phyloP scores from a whole-genome alignment of 2,797 vertebrate species.

The Coilia nasus region DNA sequence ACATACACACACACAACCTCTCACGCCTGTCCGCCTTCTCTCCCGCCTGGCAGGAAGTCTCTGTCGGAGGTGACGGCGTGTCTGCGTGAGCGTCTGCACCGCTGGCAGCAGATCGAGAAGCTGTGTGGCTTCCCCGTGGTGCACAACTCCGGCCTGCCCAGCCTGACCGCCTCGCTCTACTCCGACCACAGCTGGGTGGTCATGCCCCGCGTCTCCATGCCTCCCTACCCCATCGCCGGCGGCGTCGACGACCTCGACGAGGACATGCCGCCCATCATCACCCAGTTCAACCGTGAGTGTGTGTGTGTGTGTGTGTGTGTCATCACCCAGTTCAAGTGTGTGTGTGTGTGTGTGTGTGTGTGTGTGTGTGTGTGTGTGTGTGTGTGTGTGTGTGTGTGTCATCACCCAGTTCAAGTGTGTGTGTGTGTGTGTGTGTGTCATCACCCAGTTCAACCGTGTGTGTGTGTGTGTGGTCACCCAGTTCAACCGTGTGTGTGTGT shows the following conservation, averaged over 20 bases:
- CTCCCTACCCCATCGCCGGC: conserved; percentile 95
- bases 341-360: no score
- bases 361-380: not conserved
- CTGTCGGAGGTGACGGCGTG: conserved; percentile 95
- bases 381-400: not conserved
- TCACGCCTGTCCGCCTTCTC: not conserved
- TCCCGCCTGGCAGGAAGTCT: conserved; percentile 78
- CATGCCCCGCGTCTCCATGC: conserved; percentile 94
- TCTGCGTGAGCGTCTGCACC: conserved; percentile 93
- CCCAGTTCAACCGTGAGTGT: conserved; percentile 89
- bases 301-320: not conserved
- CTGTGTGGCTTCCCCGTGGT: conserved; percentile 94
- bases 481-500: not conserved
- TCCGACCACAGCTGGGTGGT: conserved; percentile 99
- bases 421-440: not conserved
- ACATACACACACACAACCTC: not conserved
- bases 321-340: no score
- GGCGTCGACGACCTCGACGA: conserved; percentile 98
- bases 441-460: no score
- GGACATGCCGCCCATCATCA: conserved; percentile 94
- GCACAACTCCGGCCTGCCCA: conserved; percentile 93
- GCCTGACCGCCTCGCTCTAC: conserved; percentile 92
- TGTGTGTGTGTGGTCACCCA: not conserved
- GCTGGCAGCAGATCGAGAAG: conserved; percentile 99
- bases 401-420: no score